phyloP scores from a whole-genome alignment of 2,888 invertebrate genomes.

The Amphimallon solstitiale region DNA sequence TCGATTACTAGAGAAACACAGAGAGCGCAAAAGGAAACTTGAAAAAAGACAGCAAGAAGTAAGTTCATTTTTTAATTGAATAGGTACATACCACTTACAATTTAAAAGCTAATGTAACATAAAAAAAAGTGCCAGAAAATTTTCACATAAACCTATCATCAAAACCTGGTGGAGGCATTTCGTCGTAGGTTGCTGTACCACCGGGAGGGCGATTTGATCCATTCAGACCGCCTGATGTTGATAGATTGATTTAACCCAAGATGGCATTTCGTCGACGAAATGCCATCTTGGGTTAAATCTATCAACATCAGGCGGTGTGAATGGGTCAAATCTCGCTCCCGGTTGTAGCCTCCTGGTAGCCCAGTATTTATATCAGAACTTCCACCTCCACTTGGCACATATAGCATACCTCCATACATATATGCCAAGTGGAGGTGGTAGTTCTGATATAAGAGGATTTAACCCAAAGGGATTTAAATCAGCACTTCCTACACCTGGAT shows the following conservation, averaged over 20 bases:
- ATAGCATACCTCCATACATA: conserved; percentile 83
- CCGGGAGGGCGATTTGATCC: conserved; percentile 90
- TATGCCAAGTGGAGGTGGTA: conserved; percentile 54
- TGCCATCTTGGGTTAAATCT: conserved; percentile 57
- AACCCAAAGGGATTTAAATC: conserved; percentile 81
- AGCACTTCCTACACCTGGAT: conserved; percentile 70
- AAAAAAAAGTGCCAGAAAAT: conserved; percentile 16
- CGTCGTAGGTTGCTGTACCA: conserved; percentile 75
- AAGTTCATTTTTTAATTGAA: conserved; percentile 36
- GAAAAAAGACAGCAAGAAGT: conserved; percentile 65
- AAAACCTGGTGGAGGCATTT: conserved; percentile 79
- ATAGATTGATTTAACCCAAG: conserved; percentile 59
- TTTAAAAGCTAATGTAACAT: conserved; percentile 8
- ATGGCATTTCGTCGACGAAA: conserved; percentile 53
- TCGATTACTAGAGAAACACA: conserved; percentile 67
- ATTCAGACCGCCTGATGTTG: conserved; percentile 73
- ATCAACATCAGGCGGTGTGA: conserved; percentile 72
- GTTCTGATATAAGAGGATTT: conserved; percentile 55
- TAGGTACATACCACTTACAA: too few species aligned
- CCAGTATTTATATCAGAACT: conserved; percentile 50
- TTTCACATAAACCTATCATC: conserved; percentile 80
- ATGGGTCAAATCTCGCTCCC: conserved; percentile 87
- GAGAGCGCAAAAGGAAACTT: conserved; percentile 63
- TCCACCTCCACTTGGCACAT: conserved; percentile 69
- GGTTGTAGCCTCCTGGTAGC: conserved; percentile 70